A percentile compares a stretch with the other conserved stretches of the same genome.
Conservation (phyloP, 2,797 vertebrate species). For the Scyliorhinus canicula region DNA sequence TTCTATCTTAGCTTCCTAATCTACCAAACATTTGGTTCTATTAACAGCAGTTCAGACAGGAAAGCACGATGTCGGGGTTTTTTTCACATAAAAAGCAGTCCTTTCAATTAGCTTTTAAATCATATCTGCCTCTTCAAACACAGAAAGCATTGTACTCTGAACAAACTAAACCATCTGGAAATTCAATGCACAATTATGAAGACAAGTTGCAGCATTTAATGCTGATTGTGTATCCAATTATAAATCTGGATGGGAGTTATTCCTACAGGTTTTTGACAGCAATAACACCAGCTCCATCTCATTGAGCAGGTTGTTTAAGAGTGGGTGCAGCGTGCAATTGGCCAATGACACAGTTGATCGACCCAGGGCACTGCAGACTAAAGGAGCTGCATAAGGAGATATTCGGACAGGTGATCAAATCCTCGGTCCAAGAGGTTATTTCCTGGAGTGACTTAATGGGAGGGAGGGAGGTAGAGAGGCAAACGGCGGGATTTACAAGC, state of each 20-base stretch:
- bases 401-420: background rate
- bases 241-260: background rate
- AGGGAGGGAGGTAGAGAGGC: background rate
- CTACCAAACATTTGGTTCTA: background rate
- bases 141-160: background rate
- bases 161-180: background rate
- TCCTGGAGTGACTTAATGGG: background rate
- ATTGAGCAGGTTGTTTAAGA: background rate
- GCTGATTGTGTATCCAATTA: slow-evolving; percentile 1
- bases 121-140: slow-evolving; percentile 22
- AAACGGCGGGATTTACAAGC: too few relatives aligned
- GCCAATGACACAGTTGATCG: background rate
- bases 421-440: background rate
- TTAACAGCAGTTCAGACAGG: background rate
- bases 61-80: background rate
- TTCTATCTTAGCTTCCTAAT: background rate
- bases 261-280: background rate
- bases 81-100: background rate
- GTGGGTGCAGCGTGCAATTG: background rate
- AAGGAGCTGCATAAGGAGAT: background rate
- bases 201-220: slow-evolving; percentile 18
- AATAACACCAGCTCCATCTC: background rate
- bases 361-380: background rate
- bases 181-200: slow-evolving; percentile 8
- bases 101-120: background rate